phyloP scores from a whole-genome alignment of 2,113 vertebrate species.

The Octodon degus region DNA sequence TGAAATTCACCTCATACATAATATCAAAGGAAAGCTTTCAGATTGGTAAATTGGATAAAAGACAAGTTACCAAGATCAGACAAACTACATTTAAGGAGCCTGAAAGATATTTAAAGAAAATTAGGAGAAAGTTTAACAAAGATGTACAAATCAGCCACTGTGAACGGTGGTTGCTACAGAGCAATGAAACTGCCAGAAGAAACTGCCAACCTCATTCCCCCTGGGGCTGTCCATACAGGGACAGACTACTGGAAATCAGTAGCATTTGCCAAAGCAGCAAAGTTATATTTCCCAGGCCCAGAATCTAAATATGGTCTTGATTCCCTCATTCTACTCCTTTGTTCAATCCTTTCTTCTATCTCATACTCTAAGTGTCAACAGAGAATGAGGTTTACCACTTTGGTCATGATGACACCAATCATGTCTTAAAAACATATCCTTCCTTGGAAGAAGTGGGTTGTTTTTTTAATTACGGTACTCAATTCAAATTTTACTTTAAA shows the following conservation, averaged over 20 bases:
- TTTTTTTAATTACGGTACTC: not conserved
- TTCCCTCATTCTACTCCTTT: not conserved
- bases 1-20: not conserved
- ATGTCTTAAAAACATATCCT: not conserved
- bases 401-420: not conserved
- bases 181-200: not conserved
- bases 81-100: not conserved
- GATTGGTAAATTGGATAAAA: not conserved
- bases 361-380: not conserved
- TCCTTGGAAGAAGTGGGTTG: not conserved
- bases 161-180: not conserved
- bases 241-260: not conserved
- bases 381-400: not conserved
- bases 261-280: fast-evolving
- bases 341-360: not conserved
- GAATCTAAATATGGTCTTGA: not conserved
- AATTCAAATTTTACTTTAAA: not conserved
- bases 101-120: not conserved
- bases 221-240: fast-evolving
- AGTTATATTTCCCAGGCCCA: fast-evolving
- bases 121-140: not conserved
- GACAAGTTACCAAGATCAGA: not conserved
- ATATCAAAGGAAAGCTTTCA: not conserved
- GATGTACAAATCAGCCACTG: too few relatives aligned
- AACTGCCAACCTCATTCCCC: not conserved